Base-by-base conservation (phyloP, 2,113 vertebrate species). In the Orientallactaga bullata region DNA sequence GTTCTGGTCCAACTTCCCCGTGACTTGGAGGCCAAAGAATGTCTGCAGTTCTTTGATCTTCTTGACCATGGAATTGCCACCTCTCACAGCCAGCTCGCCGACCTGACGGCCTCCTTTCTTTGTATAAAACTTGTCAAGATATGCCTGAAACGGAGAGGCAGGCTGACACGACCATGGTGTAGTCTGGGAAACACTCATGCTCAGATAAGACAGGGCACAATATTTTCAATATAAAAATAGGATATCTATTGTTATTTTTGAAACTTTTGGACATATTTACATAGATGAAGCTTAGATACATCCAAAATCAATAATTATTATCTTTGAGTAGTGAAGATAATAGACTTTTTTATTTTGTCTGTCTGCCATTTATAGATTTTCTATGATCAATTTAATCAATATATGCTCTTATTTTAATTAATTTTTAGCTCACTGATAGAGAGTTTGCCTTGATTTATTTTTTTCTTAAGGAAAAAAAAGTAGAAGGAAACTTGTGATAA, bases 11-110 rank as follows among this genome's bases (percentile, higher is more conserved):
- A 99, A 42, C 55, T 97, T 97, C 8, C 98, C 98, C 0, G 97
- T 98, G 80, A 98, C 94, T 42, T 96, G 94, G 39, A 98, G 97
- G 74, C 97, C 97, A 89, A 98, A 98, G 96, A 98, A 99, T 0
- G 87, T 90, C 85, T 99, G 97, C 94, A 98, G 98, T 87, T 98
- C 85, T 93, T 97, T 95, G 37, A 98, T 94, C 92, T 98, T 98
- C 79, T 65, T 96, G 12, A 61, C 32, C 55, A 92, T 73, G 65
- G 95, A 69, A 11, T 68, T 93, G 32, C 86, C 32, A 74, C 47
- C 85, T 72, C 69, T 90, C 3, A 82, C 85, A 65, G 80, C 88
- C 77, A 83, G 94, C 90, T 97, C 94, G 2, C 73, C 96, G 72
- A 92, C 39, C 11, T 86, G 96, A 71, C 77, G 39, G 10, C 24